Evolutionary conservation across 92 coral and sea anemone species (phyloP).

Genomic region (Phenganax marumi): DNA sequence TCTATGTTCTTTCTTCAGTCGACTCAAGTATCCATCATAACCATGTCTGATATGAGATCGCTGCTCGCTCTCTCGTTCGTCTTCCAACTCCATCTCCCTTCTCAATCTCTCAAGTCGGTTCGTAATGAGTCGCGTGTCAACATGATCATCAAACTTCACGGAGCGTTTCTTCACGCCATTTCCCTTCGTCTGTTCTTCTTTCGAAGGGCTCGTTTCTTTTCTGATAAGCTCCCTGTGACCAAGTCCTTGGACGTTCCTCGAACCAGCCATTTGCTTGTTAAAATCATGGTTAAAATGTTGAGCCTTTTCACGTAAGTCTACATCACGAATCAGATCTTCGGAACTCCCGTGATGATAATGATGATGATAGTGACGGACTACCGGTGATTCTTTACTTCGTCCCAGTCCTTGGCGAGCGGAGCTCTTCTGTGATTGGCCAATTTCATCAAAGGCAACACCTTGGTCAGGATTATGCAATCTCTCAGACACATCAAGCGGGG

Average conservation of each 20-base stretch:
- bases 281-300: neutral
- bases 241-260: neutral
- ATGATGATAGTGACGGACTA: slow-evolving; percentile 91
- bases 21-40: slow-evolving; percentile 22
- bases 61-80: slow-evolving; percentile 66
- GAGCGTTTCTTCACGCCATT: slow-evolving; percentile 55
- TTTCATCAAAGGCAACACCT: slow-evolving; percentile 36
- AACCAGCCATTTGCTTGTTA: neutral
- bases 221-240: neutral
- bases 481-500: slow-evolving; percentile 70
- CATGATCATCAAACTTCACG: slow-evolving; percentile 85
- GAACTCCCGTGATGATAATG: slow-evolving; percentile 75
- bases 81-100: slow-evolving; percentile 72
- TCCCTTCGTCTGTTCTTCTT: neutral
- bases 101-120: slow-evolving; percentile 86
- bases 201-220: neutral
- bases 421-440: slow-evolving; percentile 63
- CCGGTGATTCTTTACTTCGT: slow-evolving; percentile 56
- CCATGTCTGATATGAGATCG: neutral
- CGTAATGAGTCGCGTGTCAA: slow-evolving; percentile 78
- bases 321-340: slow-evolving; percentile 25
- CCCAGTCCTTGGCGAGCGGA: slow-evolving; percentile 45
- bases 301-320: slow-evolving; percentile 14
- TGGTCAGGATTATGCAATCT: neutral
- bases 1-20: slow-evolving; percentile 23